phyloP scores from a whole-genome alignment of 1,140 invertebrate species.

The Periplaneta americana region DNA sequence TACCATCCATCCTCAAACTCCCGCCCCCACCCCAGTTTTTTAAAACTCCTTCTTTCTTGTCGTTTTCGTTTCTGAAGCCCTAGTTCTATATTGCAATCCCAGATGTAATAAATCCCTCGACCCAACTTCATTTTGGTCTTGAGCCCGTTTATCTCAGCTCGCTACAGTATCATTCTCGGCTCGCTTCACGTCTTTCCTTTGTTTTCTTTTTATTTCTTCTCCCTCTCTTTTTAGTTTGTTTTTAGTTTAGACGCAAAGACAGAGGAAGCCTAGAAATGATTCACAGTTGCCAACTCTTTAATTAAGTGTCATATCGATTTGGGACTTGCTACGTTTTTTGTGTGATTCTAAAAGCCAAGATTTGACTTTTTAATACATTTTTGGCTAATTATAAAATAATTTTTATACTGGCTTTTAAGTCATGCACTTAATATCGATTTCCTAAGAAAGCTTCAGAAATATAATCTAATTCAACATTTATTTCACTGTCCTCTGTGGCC shows the following conservation, averaged over 20 bases:
- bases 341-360: no score
- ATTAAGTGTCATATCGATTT: not conserved
- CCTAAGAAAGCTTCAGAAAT: no score
- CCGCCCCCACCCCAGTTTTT: no score
- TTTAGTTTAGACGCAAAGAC: not conserved
- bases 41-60: not conserved
- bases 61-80: not conserved
- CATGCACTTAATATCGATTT: no score
- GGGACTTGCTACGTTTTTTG: no score
- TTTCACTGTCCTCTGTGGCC: no score
- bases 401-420: no score
- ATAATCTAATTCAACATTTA: no score
- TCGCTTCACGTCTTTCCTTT: not conserved
- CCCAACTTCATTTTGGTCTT: not conserved
- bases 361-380: no score
- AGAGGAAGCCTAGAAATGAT: not conserved
- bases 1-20: not conserved
- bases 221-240: not conserved
- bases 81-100: not conserved
- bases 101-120: not conserved
- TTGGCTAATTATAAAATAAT: no score
- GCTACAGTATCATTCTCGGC: not conserved
- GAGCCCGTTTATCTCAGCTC: not conserved
- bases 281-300: not conserved
- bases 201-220: not conserved